These are phyloP conservation scores for Oligia latruncula DNA, from an alignment of 2,888 invertebrate genomes.

Conservation along the genomic window DNA sequence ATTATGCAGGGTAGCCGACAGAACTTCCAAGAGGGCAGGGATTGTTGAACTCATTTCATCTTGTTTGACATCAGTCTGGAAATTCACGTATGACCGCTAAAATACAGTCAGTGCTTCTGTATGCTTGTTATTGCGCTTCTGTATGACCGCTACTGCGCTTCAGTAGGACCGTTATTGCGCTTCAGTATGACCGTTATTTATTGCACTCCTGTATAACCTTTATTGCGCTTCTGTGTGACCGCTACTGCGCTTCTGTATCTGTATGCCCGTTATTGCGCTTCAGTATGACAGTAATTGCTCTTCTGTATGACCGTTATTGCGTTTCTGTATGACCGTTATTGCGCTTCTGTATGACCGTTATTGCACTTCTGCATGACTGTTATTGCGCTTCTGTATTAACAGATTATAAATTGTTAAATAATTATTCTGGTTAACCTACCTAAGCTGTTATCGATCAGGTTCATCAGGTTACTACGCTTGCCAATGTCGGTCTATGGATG, in stretches of 20 bases:
- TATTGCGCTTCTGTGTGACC: neutral
- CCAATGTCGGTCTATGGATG: too few species aligned
- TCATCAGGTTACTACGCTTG: too few species aligned
- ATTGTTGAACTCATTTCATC: slow-evolving; percentile 30
- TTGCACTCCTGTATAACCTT: neutral
- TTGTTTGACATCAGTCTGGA: slow-evolving; percentile 2
- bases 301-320: neutral
- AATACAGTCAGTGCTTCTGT: neutral
- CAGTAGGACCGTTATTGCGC: neutral
- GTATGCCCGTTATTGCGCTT: neutral
- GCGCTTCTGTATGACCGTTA: neutral
- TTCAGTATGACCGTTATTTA: neutral
- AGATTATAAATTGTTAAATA: too few species aligned
- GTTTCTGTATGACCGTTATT: neutral
- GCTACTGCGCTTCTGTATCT: neutral
- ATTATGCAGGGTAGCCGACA: slow-evolving; percentile 25
- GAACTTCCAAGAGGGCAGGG: slow-evolving; percentile 26
- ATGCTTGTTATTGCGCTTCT: neutral
- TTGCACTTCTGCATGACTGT: neutral
- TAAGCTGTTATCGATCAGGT: too few species aligned
- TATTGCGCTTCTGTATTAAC: neutral
- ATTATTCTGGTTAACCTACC: too few species aligned
- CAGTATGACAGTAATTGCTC: neutral
- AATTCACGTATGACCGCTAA: neutral
- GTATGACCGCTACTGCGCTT: neutral